Conservation (phyloP, 2,113 vertebrate genomes). For the Callospermophilus lateralis region DNA sequence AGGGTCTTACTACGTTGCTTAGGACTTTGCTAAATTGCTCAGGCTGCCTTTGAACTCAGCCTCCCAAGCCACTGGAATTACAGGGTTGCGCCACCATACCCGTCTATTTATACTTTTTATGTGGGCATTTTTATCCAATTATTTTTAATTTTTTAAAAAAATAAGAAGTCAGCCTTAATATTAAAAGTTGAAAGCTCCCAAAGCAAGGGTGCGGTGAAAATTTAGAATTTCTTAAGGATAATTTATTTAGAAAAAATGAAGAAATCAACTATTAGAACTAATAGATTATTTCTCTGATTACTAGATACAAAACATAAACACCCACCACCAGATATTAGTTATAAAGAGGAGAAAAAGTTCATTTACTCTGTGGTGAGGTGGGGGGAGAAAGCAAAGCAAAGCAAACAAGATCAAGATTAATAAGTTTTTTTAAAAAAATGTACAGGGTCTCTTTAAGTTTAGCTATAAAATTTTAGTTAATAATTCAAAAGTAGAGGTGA, state of each 20-base stretch:
- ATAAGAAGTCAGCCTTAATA: neutral
- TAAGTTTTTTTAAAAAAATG: no score
- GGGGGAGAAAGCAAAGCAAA: neutral
- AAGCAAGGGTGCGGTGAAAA: neutral
- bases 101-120: neutral
- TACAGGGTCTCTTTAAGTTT: neutral
- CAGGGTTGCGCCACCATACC: no score
- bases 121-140: slow-evolving; percentile 21
- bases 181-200: neutral
- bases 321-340: neutral
- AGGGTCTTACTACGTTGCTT: no score
- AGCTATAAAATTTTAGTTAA: neutral
- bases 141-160: neutral
- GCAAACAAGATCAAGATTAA: neutral
- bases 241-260: neutral
- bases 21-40: no score
- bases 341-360: neutral
- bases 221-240: neutral
- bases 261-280: neutral
- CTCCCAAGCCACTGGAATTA: no score
- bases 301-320: neutral
- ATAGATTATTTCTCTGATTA: neutral
- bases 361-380: no score
- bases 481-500: neutral
- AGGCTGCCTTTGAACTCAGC: no score